A percentile compares a stretch with the other conserved stretches of the same genome.
These are phyloP conservation scores for Balanococcus diminutus DNA, from an alignment of 2,888 invertebrate species.

Conservation along the genomic window DNA sequence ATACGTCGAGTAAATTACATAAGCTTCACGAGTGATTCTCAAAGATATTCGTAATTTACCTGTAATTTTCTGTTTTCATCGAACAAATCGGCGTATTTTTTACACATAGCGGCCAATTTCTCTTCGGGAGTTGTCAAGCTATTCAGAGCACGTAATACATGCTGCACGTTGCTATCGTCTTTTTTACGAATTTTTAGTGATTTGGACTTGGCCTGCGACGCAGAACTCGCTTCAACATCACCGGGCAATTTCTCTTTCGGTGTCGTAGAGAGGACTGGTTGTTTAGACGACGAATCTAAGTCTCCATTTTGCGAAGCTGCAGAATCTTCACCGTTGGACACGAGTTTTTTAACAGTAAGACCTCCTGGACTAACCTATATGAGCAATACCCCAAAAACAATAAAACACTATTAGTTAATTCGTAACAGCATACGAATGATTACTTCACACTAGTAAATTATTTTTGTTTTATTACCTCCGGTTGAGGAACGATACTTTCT, in stretches of 20 bases:
- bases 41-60: constrained; percentile 59
- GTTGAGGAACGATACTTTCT: too few species aligned
- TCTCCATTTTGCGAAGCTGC: background rate
- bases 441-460: too few species aligned
- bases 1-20: background rate
- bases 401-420: background rate
- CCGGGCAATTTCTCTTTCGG: background rate
- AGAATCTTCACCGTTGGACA: background rate
- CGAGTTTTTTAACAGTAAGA: background rate
- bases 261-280: background rate
- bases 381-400: background rate
- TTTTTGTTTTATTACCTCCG: too few species aligned
- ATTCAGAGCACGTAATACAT: constrained; percentile 70
- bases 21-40: too few species aligned
- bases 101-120: constrained; percentile 72
- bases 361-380: too few species aligned
- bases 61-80: constrained; percentile 74
- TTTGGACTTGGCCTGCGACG: background rate
- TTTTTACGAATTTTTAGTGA: constrained; percentile 63
- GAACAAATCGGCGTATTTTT: constrained; percentile 77
- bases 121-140: constrained; percentile 69
- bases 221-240: background rate
- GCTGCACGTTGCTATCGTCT: constrained; percentile 70
- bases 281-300: constrained; percentile 3
- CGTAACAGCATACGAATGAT: background rate